A percentile compares a stretch with the other conserved stretches of the same genome.
Conservation (phyloP, 23 tunicate species). For the Trididemnum miniatum region DNA sequence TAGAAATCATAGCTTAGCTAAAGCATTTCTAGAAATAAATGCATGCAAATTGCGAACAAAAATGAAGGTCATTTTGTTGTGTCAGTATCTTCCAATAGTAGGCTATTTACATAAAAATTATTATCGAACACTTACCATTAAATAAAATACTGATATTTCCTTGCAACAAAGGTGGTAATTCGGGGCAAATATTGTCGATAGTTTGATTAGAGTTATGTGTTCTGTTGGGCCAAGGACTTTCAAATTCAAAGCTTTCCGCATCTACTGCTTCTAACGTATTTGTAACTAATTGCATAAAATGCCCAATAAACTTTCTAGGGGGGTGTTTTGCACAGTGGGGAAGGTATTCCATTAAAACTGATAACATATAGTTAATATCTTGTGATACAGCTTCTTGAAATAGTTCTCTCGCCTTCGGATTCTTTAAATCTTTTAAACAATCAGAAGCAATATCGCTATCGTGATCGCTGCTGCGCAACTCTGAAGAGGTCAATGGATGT, state of each 20-base stretch:
- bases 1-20: no score
- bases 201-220: not conserved
- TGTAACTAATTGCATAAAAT: not conserved
- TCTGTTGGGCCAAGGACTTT: conserved; percentile 26
- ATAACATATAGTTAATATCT: not conserved
- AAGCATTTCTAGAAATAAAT: no score
- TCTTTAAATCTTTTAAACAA: conserved; percentile 10
- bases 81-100: no score
- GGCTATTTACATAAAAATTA: no score
- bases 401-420: not conserved
- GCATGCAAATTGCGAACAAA: no score
- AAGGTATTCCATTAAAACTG: not conserved
- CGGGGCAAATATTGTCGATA: not conserved
- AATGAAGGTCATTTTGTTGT: no score
- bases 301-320: not conserved
- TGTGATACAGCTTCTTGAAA: not conserved
- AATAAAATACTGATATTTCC: not conserved
- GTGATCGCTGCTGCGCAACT: not conserved
- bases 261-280: not conserved
- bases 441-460: not conserved
- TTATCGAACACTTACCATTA: not conserved
- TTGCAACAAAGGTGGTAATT: not conserved
- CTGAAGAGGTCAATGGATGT: not conserved
- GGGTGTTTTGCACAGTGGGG: conserved; percentile 1
- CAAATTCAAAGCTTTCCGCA: conserved; percentile 9